Evolutionary conservation across 2,888 invertebrate species (phyloP), one percentile per base, ranked within the genome.

Genomic region (Drosophila crucigera): DNA sequence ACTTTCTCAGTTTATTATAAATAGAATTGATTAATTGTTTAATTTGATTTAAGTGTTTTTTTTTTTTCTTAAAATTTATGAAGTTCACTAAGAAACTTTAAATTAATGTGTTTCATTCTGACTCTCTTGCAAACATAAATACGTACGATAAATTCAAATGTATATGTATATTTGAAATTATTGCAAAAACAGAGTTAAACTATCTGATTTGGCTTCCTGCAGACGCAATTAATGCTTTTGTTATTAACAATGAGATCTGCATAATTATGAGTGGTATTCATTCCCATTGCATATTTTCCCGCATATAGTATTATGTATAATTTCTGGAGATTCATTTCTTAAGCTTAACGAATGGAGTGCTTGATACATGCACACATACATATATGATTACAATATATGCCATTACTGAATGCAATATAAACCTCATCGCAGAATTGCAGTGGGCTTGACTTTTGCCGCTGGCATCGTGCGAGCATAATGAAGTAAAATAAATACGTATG

Each of bases 401-500:
- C 59, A 65, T 52, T 62, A 62, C 49, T 58, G 71, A 80, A 65
- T 78, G 77, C 66, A 76, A 59, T 80, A 64, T 67, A 72, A 61
- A 53, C 56, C 60, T 10, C 68, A 53, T 25, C 41, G 59, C 62
- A 33, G 41, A 53, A 63, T 25, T 80, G 76, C 80, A 77, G 28
- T 49, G 71, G 54, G 53, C 59, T 56, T 66, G 50, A 62, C 61
- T 50, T 78, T 61, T 53, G 61, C 41, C 33, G 41, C 30, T 49
- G 49, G 41, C 62, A 55, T 60, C 35, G 54, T 47, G 39, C 61
- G 52, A 56, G 33, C 49, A 88, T 82, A 88, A 84, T 83, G 77
- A 90, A 85, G 83, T 90, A 73, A 85, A 84, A 88, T 85, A 90
- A 85, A 85, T 88, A 80, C 75, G 70, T 78, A 68, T 76, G 28